These are phyloP conservation scores for Tachina grossa DNA, from an alignment of 2,888 invertebrate genomes.

Conservation along the genomic window DNA sequence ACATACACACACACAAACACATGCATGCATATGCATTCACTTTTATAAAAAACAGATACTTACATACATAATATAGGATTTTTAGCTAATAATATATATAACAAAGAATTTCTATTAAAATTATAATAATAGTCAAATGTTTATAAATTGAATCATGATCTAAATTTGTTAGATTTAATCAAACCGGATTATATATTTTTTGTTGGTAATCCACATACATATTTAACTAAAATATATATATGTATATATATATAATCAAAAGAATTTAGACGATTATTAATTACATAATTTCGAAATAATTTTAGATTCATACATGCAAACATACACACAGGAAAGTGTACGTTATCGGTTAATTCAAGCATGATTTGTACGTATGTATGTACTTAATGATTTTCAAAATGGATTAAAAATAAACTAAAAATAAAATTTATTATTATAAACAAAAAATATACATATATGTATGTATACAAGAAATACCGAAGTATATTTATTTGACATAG, in stretches of 20 bases:
- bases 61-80: not conserved
- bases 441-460: constrained; percentile 27
- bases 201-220: too few species aligned
- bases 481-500: not conserved
- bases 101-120: constrained; percentile 25
- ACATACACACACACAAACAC: too few species aligned
- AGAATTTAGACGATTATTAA: too few species aligned
- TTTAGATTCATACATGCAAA: not conserved
- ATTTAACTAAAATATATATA: too few species aligned
- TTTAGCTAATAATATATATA: not conserved
- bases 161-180: not conserved
- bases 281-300: too few species aligned
- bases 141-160: constrained; percentile 15
- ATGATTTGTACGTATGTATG: constrained; percentile 47
- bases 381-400: constrained; percentile 54
- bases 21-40: not conserved
- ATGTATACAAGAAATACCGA: not conserved
- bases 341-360: constrained; percentile 46
- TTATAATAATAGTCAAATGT: constrained; percentile 27
- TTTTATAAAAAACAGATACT: constrained; percentile 13
- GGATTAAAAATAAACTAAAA: constrained; percentile 29
- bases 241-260: too few species aligned
- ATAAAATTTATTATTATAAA: constrained; percentile 13
- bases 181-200: too few species aligned
- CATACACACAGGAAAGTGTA: constrained; percentile 41